Conservation (phyloP, 1,140 invertebrate genomes). For the Portunus trituberculatus region DNA sequence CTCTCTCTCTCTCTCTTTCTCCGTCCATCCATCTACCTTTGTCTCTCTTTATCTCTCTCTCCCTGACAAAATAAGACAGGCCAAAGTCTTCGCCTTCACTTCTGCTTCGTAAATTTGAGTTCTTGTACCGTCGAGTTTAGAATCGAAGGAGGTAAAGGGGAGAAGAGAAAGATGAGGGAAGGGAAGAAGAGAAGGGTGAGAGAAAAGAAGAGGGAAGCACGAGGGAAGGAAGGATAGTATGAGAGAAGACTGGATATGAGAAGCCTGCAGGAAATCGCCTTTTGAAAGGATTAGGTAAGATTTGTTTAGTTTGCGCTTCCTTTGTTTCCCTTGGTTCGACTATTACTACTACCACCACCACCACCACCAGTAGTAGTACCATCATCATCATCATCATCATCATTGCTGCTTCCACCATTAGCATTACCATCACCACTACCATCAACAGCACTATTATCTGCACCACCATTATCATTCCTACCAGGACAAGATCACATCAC, state of each 20-base stretch:
- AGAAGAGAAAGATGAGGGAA: not conserved
- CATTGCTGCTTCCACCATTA: not conserved
- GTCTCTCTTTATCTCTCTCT: not conserved
- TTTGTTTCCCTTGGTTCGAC: not conserved
- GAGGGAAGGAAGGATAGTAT: not conserved
- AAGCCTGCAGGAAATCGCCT: not conserved
- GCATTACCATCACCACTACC: conserved; percentile 1
- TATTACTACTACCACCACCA: not conserved
- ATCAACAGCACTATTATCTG: not conserved
- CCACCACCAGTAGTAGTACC: not conserved
- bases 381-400: not conserved
- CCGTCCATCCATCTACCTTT: not conserved
- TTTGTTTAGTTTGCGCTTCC: not conserved
- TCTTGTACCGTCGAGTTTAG: not conserved
- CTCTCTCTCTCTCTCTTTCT: conserved; percentile 10
- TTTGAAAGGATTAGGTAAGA: not conserved
- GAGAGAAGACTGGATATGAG: not conserved
- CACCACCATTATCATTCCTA: conserved; percentile 13
- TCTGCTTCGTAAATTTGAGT: not conserved
- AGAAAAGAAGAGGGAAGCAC: not conserved
- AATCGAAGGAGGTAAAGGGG: not conserved
- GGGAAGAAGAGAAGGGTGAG: not conserved
- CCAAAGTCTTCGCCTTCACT: not conserved
- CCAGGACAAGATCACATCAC: conserved; percentile 18
- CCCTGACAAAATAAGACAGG: not conserved